A percentile compares a stretch with the other conserved stretches of the same genome.
phyloP scores from a whole-genome alignment of 37 sponge, comb jelly and placozoan genomes.

The Axinella damicornis region DNA sequence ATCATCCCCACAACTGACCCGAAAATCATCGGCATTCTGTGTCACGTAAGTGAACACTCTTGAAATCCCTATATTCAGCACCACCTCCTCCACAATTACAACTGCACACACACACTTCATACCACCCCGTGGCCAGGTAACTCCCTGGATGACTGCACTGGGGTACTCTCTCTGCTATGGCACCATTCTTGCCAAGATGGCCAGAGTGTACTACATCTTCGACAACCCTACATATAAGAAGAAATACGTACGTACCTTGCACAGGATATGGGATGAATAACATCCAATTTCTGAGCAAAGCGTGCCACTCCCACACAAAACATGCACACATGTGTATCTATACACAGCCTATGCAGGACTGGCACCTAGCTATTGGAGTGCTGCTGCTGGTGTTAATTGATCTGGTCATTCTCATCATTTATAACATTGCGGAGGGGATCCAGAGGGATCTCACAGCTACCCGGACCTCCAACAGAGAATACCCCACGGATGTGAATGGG shows the following conservation, averaged over 20 bases:
- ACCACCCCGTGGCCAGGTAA: neutral
- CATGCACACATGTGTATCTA: no score
- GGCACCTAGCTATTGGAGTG: constrained; percentile 21
- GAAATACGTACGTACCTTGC: no score
- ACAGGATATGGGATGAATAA: no score
- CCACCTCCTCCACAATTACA: no score
- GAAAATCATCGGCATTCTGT: neutral
- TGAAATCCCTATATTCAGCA: neutral
- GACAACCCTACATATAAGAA: neutral
- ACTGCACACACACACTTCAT: neutral
- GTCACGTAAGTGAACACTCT: neutral
- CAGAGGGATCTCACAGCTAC: neutral
- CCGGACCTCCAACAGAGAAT: constrained; percentile 1
- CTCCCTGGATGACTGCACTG: constrained; percentile 1
- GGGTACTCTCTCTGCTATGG: constrained; percentile 33
- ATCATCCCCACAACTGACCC: neutral
- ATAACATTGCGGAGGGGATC: neutral
- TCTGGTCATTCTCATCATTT: neutral
- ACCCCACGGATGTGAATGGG: neutral
- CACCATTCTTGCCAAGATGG: constrained; percentile 29
- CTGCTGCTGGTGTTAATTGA: constrained; percentile 11
- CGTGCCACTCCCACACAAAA: no score
- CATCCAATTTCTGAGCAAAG: no score
- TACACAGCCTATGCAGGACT: constrained; percentile 7
- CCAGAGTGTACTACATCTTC: constrained; percentile 18